phyloP scores from a whole-genome alignment of 2,797 vertebrate genomes.

The Anisognathus igniventris region DNA sequence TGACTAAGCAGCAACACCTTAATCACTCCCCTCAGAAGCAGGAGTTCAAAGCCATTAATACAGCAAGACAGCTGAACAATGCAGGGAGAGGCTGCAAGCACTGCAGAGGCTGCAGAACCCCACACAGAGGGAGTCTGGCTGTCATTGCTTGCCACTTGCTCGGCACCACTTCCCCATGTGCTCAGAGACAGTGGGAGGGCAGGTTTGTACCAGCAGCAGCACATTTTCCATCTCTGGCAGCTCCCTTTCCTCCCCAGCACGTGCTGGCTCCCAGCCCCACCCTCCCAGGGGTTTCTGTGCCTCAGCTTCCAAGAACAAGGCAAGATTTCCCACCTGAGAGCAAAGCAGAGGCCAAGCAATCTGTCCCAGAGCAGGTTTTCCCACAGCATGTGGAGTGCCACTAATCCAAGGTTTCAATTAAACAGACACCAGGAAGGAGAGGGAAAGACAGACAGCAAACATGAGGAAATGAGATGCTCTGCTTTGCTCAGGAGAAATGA shows the following conservation, averaged over 20 bases:
- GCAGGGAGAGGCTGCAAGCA: not conserved
- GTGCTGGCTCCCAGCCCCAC: not conserved
- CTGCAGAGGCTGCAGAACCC: not conserved
- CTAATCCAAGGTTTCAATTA: not conserved
- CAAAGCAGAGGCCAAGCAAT: not conserved
- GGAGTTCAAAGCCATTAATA: not conserved
- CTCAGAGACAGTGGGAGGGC: not conserved
- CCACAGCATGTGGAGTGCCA: not conserved
- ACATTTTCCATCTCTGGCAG: rapidly evolving
- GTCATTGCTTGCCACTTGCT: not conserved
- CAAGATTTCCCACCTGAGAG: rapidly evolving
- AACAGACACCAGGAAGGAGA: not conserved
- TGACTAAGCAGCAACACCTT: not conserved
- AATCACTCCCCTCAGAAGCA: not conserved
- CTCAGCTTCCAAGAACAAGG: not conserved
- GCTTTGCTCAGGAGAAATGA: not conserved
- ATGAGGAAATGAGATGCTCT: not conserved
- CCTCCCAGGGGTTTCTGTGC: not conserved
- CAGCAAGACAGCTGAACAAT: not conserved
- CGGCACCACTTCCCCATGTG: not conserved
- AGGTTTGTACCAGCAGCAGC: not conserved
- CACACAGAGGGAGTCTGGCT: not conserved
- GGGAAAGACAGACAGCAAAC: not conserved
- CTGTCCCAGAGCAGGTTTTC: not conserved
- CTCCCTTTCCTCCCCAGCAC: not conserved